Evolutionary conservation across 2,797 vertebrate genomes (phyloP).

Genomic region (Botia kubotai): DNA sequence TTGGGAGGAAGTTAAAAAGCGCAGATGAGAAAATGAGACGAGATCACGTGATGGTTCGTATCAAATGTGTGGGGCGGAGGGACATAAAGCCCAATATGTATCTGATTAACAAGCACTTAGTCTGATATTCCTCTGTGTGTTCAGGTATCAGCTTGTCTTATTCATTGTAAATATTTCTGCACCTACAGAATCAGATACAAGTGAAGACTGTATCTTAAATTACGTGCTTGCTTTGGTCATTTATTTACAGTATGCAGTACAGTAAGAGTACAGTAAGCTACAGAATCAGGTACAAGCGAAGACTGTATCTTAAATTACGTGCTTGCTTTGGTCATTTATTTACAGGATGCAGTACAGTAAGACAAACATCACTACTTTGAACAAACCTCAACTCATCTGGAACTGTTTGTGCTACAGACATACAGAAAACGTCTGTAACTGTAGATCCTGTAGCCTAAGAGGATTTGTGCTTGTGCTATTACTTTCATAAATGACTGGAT

Average conservation of each 20-base stretch:
- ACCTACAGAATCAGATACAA: conserved; percentile 68
- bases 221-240: no score
- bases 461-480: no score
- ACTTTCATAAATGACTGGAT: no score
- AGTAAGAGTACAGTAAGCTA: conserved; percentile 33
- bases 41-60: conserved; percentile 3
- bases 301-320: conserved; percentile 75
- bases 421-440: no score
- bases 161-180: conserved; percentile 85
- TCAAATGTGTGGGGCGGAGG: neutral
- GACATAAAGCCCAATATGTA: neutral
- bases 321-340: no score
- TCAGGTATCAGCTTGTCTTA: conserved; percentile 77
- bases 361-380: no score
- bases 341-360: no score
- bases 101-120: neutral
- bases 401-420: no score
- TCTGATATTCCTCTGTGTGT: conserved; percentile 12
- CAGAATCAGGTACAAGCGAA: conserved; percentile 67
- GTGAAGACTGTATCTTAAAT: conserved; percentile 76
- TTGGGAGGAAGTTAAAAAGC: neutral
- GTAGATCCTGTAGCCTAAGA: no score
- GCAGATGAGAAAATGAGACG: neutral
- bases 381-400: no score
- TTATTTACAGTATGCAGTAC: no score